These are phyloP conservation scores for Lipotes vexillifer DNA, from an alignment of 2,113 vertebrate genomes.

Conservation along the genomic window DNA sequence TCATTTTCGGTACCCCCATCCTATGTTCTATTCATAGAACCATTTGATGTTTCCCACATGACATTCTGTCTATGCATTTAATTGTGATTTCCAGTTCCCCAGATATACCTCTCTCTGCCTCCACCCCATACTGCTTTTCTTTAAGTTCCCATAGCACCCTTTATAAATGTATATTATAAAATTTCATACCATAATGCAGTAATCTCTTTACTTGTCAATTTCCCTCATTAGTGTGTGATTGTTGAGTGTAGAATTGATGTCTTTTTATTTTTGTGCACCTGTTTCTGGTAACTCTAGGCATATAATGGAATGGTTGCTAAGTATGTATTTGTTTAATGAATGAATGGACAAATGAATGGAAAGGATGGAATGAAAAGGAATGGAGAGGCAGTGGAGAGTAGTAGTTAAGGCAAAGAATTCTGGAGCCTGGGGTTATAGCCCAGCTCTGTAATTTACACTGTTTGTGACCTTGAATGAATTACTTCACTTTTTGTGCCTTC, in stretches of 20 bases:
- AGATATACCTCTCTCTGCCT: not conserved
- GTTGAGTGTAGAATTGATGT: not conserved
- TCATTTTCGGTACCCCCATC: not conserved
- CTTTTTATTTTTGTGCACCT: constrained; percentile 29
- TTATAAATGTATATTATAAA: not conserved
- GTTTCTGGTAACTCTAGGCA: not conserved
- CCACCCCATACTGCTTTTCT: not conserved
- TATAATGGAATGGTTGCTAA: not conserved
- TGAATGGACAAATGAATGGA: not conserved
- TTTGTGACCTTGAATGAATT: not conserved
- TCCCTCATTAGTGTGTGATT: not conserved
- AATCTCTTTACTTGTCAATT: not conserved
- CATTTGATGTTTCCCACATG: not conserved
- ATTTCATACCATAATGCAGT: not conserved
- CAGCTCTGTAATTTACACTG: not conserved
- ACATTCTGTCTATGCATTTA: not conserved
- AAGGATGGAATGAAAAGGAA: not conserved
- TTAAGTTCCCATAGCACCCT: not conserved
- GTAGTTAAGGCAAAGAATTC: not conserved
- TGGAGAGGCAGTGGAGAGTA: not conserved
- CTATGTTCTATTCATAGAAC: not conserved
- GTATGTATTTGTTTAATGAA: constrained; percentile 1
- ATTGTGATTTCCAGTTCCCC: not conserved
- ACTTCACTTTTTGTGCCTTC: not conserved
- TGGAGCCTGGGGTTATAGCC: not conserved